Percentiles rank a stretch among this genome's conserved stretches.
These are phyloP conservation scores for Drosophila trichaetosa DNA, from an alignment of 2,888 invertebrate genomes.

Conservation along the genomic window DNA sequence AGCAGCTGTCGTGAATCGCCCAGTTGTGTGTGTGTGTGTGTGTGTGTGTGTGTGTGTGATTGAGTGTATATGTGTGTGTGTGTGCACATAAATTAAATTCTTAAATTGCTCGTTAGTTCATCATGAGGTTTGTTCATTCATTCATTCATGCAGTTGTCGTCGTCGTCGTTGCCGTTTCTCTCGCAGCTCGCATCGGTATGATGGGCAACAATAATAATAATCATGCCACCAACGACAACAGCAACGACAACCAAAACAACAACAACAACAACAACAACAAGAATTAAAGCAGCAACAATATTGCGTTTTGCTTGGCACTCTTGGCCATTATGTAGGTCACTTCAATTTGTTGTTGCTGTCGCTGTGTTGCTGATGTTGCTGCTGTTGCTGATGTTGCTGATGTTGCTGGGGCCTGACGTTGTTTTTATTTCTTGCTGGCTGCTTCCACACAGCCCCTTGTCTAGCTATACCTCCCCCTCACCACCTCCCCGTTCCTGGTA, in stretches of 20 bases:
- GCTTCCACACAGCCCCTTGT: constrained; percentile 12
- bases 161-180: constrained; percentile 39
- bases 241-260: constrained; percentile 27
- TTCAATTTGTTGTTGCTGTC: constrained; percentile 60
- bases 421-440: constrained; percentile 43
- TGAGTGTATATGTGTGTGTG: constrained; percentile 28
- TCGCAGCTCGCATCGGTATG: constrained; percentile 45
- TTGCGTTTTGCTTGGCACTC: constrained; percentile 42
- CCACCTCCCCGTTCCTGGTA: background rate
- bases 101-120: constrained; percentile 79
- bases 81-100: constrained; percentile 74
- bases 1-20: constrained; percentile 41
- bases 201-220: constrained; percentile 76
- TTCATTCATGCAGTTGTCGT: constrained; percentile 65
- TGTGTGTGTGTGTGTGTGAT: constrained; percentile 38
- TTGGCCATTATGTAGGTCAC: constrained; percentile 74
- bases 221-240: constrained; percentile 51
- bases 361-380: constrained; percentile 5
- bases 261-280: constrained; percentile 23
- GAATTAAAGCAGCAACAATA: constrained; percentile 12
- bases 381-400: constrained; percentile 7
- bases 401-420: constrained; percentile 35
- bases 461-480: background rate
- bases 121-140: constrained; percentile 64
- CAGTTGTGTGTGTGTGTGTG: constrained; percentile 14